phyloP scores from a whole-genome alignment of 1,140 invertebrate genomes.

The Zaprionus gabonicus region DNA sequence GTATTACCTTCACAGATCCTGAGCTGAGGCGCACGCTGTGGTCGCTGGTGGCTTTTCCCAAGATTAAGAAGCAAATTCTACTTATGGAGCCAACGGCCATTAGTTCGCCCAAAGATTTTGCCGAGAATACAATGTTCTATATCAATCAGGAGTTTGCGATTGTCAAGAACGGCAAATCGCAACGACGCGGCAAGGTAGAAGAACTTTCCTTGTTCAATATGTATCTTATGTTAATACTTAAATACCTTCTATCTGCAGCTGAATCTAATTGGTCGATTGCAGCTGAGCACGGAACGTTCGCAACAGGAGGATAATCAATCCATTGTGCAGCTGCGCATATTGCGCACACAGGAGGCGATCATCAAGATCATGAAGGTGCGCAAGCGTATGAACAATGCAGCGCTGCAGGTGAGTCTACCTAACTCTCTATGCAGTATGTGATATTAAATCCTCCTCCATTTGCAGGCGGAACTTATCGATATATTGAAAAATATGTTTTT shows the following conservation, averaged over 20 bases:
- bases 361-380: slow-evolving; percentile 99
- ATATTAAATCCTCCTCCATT: not conserved
- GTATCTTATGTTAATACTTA: not conserved
- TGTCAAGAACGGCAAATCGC: slow-evolving; percentile 96
- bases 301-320: slow-evolving; percentile 99
- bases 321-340: slow-evolving; percentile 97
- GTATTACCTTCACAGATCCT: slow-evolving; percentile 87
- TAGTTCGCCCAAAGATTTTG: slow-evolving; percentile 96
- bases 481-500: slow-evolving; percentile 99
- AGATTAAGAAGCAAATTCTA: slow-evolving; percentile 96
- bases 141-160: slow-evolving; percentile 98
- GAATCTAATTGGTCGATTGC: slow-evolving; percentile 97
- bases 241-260: slow-evolving; percentile 79
- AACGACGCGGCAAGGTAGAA: slow-evolving; percentile 94
- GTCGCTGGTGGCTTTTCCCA: slow-evolving; percentile 98
- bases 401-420: slow-evolving; percentile 89
- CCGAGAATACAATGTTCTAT: slow-evolving; percentile 96
- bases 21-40: slow-evolving; percentile 98
- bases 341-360: slow-evolving; percentile 97
- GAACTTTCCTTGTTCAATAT: not conserved
- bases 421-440: not conserved
- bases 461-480: slow-evolving; percentile 96
- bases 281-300: slow-evolving; percentile 97
- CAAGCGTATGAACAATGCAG: slow-evolving; percentile 96
- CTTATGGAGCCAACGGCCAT: slow-evolving; percentile 90